Evolutionary conservation across 2,113 vertebrate genomes (phyloP), one percentile per base, ranked within the genome.

Genomic region (Grammomys surdaster): DNA sequence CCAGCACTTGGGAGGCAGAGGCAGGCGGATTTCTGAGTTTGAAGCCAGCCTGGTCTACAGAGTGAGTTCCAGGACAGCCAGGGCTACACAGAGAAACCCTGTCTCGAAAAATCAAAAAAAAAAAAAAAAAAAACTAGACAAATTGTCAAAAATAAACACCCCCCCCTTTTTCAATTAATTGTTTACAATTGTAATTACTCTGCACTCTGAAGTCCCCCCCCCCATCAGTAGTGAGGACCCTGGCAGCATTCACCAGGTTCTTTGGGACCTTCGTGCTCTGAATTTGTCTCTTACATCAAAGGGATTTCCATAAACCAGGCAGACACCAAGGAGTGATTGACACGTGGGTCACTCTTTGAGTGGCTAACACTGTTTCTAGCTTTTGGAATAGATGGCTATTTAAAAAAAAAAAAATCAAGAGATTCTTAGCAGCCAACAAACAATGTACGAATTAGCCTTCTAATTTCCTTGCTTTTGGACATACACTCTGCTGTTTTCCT

Each of bases 361-460:
- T 31, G 17, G 43, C 31, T 48, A 88, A 43, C 46, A 14, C 75
- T 84, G 24, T 56, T 75, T 88, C 40, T 51, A 19, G 13, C 28
- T 92, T 88, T 69, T 63, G 6, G 43, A 73, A 28, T 33, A 93
- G 5, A 54, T 0, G 84, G 43, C 7, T 95, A 31, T 72, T n/a
- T 78, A 3, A 4, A 77, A 95, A 36, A 73, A 73, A 95, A 58
- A 89, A 72, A 31, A 22, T 75, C 58, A 86, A 82, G 31, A 82
- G 75, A 84, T 70, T 69, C 60, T 92, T 90, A 92, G 33, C 58
- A 86, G n/a, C 70, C 58, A 24, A 36, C 72, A 36, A 82, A 58
- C 90, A 89, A 77, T 5, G 46, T 14, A 92, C 31, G n/a, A 72
- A 93, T 90, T 67, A 85, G 20, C n/a, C 51, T 78, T 88, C 36